These are phyloP conservation scores for Cynocephalus volans DNA, from an alignment of 2,113 vertebrate species.

Conservation along the genomic window DNA sequence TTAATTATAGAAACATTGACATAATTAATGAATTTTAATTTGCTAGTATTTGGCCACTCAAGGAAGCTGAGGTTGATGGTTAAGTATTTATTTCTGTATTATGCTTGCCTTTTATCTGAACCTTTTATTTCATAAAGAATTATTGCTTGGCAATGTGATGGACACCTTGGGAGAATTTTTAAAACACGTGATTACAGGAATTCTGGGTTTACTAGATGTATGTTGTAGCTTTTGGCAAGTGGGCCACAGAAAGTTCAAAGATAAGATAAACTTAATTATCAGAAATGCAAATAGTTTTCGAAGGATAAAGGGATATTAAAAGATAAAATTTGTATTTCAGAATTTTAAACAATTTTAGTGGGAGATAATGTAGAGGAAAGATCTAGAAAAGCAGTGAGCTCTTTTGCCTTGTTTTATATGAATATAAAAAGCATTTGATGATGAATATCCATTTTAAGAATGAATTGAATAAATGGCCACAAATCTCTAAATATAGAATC, in stretches of 20 bases:
- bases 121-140: constrained; percentile 42
- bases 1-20: not conserved
- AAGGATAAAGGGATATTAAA: constrained; percentile 46
- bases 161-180: not conserved
- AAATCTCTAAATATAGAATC: constrained; percentile 7
- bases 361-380: constrained; percentile 5
- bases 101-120: not conserved
- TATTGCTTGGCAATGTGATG: not conserved
- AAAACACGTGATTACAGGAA: not conserved
- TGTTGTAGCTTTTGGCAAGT: constrained; percentile 63
- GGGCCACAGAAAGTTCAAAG: not conserved
- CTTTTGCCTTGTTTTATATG: constrained; percentile 15
- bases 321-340: not conserved
- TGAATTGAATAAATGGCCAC: constrained; percentile 1
- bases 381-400: not conserved
- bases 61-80: not conserved
- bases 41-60: constrained; percentile 11
- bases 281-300: constrained; percentile 52
- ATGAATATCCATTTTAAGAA: constrained; percentile 52
- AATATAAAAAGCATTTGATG: constrained; percentile 57
- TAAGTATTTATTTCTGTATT: constrained; percentile 40
- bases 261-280: not conserved
- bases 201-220: not conserved
- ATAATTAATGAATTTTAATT: constrained; percentile 39
- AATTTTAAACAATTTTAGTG: constrained; percentile 26